Base-by-base conservation (phyloP, 2,888 invertebrate genomes). In the Zygaena filipendulae region DNA sequence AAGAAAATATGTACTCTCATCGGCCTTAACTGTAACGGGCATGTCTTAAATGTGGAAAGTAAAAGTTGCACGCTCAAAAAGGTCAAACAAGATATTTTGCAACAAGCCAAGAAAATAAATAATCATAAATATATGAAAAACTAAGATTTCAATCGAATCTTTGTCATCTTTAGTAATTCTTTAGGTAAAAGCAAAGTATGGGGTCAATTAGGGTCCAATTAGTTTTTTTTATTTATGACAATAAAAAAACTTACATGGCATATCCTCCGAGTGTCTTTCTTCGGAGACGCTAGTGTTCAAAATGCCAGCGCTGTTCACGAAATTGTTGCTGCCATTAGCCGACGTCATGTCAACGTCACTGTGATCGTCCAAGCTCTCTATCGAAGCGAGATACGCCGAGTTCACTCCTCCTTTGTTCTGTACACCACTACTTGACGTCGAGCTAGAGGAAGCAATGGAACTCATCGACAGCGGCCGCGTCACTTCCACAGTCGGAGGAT, bases 361-460 rank as follows among this genome's bases (percentile, higher is more conserved):
- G 43, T 89, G 87, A 49, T 91, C 91, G 34, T 90, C 92, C 45
- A 94, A 75, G 45, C 92, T 92, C 61, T 94, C 95, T 27, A 92
- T 91, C 18, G 92, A 93, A 29, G 94, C 93, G 56, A 93, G 74
- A 66, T 93, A 93, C 9, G 91, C 90, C 21, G 87, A 88, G 43
- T 85, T 85, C 42, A 87, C 82, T 40, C 84, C 84, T 11, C 83
- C 82, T 51, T 82, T 83, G 47, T 86, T 84, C 41, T 84, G 83
- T 21, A 83, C 83, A 28, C 85, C 86, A 47, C 83, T 85, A 37
- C 83, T 84, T 1, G 74, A 81, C 4, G 83, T 85, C 1, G 86
- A 88, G 32, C 87, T 87, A 0, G 88, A 87, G 4, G 90, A 90
- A 7, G 88, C 87, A 47, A 91, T 87, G 35, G 92, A 92, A 56